Conservation (phyloP, 2,113 vertebrate species). For the Lagenorhynchus albirostris region DNA sequence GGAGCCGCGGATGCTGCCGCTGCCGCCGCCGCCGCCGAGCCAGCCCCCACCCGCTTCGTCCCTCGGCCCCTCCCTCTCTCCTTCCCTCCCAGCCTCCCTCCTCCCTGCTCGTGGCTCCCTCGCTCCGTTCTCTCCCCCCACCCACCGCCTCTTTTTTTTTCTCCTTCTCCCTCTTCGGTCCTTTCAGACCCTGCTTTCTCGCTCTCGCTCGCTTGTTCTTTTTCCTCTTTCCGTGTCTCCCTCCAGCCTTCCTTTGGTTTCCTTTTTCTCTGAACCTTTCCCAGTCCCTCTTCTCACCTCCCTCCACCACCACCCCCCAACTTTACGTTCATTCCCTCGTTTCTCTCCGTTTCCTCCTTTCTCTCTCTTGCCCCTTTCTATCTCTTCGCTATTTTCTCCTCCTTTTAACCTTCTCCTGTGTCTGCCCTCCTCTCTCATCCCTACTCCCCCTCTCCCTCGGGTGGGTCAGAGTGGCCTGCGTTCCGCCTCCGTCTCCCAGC, state of each 20-base stretch:
- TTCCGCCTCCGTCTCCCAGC: not conserved
- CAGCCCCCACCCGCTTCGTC: slow-evolving; percentile 41
- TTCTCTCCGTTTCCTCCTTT: not conserved
- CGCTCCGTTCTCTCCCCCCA: not conserved
- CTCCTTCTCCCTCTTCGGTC: not conserved
- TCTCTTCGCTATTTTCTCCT: not conserved
- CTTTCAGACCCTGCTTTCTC: not conserved
- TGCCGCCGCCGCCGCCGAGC: not conserved
- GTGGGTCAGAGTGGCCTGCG: not conserved
- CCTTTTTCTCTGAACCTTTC: not conserved
- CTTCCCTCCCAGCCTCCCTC: not conserved
- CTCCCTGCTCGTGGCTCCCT: not conserved
- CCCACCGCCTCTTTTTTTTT: not conserved
- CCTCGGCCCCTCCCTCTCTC: slow-evolving; percentile 18
- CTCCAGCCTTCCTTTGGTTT: not conserved
- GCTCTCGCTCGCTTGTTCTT: not conserved
- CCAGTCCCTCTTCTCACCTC: not conserved
- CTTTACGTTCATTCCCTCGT: not conserved
- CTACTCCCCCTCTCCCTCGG: not conserved
- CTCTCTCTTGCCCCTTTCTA: not conserved
- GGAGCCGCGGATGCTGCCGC: slow-evolving; percentile 33
- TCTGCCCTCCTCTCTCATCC: not conserved
- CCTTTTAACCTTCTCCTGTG: not conserved
- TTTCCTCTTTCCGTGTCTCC: not conserved
- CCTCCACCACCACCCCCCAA: not conserved